A percentile compares a stretch with the other conserved stretches of the same genome.
Conservation (phyloP, 2,113 vertebrate species). For the Chinchilla lanigera region DNA sequence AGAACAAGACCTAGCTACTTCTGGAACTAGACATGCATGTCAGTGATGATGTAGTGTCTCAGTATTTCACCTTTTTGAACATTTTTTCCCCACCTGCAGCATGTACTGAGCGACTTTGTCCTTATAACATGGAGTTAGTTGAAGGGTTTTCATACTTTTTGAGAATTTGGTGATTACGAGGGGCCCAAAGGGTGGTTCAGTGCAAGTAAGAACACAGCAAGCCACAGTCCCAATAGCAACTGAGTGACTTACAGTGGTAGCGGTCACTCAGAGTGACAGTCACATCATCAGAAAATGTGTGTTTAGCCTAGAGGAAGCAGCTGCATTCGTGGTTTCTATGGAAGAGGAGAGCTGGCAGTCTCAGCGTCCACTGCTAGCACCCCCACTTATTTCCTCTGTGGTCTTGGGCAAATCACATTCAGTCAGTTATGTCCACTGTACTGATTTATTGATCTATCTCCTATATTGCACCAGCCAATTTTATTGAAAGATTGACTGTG, state of each 20-base stretch:
- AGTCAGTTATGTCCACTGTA: not conserved
- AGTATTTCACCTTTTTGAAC: not conserved
- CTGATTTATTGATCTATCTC: not conserved
- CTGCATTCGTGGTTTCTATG: not conserved
- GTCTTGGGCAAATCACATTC: not conserved
- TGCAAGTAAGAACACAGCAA: not conserved
- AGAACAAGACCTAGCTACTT: not conserved
- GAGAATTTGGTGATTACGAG: not conserved
- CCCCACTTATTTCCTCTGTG: not conserved
- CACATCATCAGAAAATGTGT: not conserved
- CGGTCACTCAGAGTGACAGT: not conserved
- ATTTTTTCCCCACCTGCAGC: too few relatives aligned
- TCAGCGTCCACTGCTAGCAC: not conserved
- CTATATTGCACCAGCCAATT: not conserved
- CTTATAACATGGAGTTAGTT: not conserved
- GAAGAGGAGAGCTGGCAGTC: not conserved
- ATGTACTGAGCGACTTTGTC: not conserved
- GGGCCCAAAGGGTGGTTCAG: not conserved
- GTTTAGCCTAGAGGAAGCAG: not conserved
- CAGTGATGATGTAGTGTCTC: not conserved
- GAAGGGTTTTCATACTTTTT: not conserved
- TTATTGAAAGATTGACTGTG: too few relatives aligned
- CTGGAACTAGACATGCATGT: not conserved
- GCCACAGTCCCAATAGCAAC: not conserved
- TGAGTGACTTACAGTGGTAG: not conserved